These are phyloP conservation scores for Gouania willdenowi DNA, from an alignment of 2,797 vertebrate genomes.

Conservation along the genomic window DNA sequence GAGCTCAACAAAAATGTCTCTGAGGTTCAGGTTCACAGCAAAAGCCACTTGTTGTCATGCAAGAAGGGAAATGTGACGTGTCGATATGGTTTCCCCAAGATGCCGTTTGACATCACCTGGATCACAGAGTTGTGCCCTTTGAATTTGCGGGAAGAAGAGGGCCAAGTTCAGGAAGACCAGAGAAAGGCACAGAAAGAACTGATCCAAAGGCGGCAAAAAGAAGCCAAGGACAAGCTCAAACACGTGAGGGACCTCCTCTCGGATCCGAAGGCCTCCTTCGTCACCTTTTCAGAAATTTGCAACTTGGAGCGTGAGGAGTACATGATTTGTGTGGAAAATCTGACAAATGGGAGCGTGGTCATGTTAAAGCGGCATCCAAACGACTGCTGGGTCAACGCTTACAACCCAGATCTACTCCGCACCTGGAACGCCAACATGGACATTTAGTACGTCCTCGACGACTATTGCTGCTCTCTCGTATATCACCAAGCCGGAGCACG, in stretches of 20 bases:
- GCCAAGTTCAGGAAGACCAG: neutral
- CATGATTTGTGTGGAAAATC: neutral
- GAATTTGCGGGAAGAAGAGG: no score
- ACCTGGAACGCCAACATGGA: neutral
- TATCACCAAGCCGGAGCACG: neutral
- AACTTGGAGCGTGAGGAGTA: neutral
- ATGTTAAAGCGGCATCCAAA: neutral
- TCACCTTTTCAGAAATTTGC: neutral
- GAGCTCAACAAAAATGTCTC: no score
- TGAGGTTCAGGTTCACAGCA: no score
- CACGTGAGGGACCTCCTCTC: neutral
- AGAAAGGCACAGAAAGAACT: neutral
- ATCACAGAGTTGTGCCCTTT: neutral
- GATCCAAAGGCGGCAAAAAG: no score
- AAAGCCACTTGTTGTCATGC: neutral
- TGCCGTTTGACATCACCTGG: neutral
- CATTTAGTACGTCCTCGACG: neutral
- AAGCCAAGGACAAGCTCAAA: neutral
- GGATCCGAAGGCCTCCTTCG: neutral
- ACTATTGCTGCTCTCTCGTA: neutral
- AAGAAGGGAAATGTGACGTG: neutral
- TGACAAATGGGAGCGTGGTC: neutral
- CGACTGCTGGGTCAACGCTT: neutral
- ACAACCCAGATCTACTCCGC: neutral
- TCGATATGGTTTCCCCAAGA: neutral